phyloP scores from a whole-genome alignment of 2,888 invertebrate species.

The Lithophane leautieri region DNA sequence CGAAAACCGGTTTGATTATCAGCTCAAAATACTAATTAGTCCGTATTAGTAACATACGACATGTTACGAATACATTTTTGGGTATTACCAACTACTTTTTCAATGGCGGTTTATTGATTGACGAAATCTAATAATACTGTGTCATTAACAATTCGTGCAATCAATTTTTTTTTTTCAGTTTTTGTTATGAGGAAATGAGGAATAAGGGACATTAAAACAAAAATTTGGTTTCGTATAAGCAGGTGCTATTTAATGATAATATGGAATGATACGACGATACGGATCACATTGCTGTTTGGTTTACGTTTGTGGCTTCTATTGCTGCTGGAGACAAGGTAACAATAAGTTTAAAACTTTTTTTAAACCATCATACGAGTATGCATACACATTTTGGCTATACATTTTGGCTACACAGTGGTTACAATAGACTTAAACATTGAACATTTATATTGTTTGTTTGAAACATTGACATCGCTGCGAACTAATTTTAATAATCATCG shows the following conservation, averaged over 20 bases:
- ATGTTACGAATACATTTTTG: neutral
- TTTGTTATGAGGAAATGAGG: too few species aligned
- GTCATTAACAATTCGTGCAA: neutral
- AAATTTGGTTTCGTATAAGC: conserved; percentile 38
- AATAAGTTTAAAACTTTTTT: conserved; percentile 33
- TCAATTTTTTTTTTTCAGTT: neutral
- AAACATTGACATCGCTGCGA: conserved; percentile 65
- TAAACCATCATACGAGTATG: conserved; percentile 34
- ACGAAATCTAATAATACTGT: neutral
- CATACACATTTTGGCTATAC: conserved; percentile 53
- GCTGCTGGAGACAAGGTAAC: conserved; percentile 20
- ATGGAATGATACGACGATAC: conserved; percentile 63
- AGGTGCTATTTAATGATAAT: conserved; percentile 59
- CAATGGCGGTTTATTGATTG: neutral
- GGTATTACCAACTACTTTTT: neutral
- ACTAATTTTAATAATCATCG: conserved; percentile 45
- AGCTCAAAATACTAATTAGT: conserved; percentile 26
- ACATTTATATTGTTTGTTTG: conserved; percentile 53
- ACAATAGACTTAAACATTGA: conserved; percentile 51
- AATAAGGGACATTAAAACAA: conserved; percentile 51
- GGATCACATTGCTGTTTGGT: conserved; percentile 46
- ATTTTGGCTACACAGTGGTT: conserved; percentile 55
- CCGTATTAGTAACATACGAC: neutral
- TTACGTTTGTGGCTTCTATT: conserved; percentile 36
- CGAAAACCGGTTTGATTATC: conserved; percentile 3